A percentile compares a stretch with the other conserved stretches of the same genome.
Evolutionary conservation across 2,113 vertebrate species (phyloP).

Genomic region (Seriola aureovittata): DNA sequence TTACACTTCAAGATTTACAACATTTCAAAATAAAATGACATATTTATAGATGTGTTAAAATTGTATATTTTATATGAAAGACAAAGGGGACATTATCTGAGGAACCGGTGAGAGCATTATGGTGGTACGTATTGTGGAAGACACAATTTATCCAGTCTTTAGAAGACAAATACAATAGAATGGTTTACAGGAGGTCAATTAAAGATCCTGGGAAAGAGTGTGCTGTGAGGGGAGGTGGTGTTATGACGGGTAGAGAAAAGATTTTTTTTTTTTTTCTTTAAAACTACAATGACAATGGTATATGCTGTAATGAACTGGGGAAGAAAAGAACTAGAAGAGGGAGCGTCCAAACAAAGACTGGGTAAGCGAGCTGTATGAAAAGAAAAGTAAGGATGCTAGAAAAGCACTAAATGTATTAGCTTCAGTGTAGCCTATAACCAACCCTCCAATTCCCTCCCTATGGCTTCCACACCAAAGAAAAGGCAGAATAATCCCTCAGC

Average conservation of each 20-base stretch:
- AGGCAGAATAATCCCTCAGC: conserved; percentile 59
- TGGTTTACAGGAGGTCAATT: conserved; percentile 28
- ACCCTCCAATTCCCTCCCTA: conserved; percentile 22
- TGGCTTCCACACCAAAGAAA: conserved; percentile 41
- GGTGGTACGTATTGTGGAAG: not conserved
- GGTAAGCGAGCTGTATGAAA: conserved; percentile 10
- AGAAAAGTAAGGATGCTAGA: conserved; percentile 20
- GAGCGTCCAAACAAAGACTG: conserved; percentile 18
- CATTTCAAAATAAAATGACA: conserved; percentile 2
- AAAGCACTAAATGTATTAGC: conserved; percentile 39
- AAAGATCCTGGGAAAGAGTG: conserved; percentile 9
- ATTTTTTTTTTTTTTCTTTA: not conserved
- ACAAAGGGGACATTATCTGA: not conserved
- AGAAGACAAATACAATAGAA: conserved; percentile 20
- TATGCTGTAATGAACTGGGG: conserved; percentile 7
- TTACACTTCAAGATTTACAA: not conserved
- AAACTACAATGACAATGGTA: conserved; percentile 12
- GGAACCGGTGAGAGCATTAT: not conserved
- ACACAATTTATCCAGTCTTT: conserved; percentile 9
- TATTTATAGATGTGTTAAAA: not conserved
- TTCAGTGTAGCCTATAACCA: conserved; percentile 31
- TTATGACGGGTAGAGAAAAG: conserved; percentile 10
- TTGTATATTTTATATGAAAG: not conserved
- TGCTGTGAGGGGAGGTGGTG: conserved; percentile 1
- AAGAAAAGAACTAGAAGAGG: not conserved